These are phyloP conservation scores for Cryptoprocta ferox DNA, from an alignment of 2,797 vertebrate species.

Conservation along the genomic window DNA sequence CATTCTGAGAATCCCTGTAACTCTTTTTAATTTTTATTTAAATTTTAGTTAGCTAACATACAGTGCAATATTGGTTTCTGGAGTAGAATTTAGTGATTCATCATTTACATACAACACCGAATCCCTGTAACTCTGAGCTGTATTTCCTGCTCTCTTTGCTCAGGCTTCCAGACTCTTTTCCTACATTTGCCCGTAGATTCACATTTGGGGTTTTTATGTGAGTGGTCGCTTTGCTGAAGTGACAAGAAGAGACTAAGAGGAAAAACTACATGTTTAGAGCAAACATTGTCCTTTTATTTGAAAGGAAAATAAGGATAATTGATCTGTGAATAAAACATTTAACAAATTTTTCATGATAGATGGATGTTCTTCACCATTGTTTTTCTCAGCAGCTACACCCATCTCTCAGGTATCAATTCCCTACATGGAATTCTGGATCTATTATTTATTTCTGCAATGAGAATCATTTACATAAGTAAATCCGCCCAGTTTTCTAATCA, in stretches of 20 bases:
- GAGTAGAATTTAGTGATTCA: too few species aligned
- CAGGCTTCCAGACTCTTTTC: neutral
- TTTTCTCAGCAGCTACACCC: neutral
- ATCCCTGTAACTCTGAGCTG: neutral
- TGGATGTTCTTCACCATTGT: neutral
- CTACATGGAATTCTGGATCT: neutral
- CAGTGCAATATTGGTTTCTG: too few species aligned
- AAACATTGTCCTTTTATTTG: neutral
- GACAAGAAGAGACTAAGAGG: neutral
- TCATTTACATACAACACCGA: neutral
- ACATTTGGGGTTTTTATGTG: neutral
- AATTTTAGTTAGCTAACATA: too few species aligned
- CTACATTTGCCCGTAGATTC: neutral
- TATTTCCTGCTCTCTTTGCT: neutral
- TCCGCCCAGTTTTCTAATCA: neutral
- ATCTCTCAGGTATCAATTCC: neutral
- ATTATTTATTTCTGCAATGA: neutral
- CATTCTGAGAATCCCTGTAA: neutral
- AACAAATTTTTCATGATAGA: neutral
- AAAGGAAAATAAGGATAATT: conserved; percentile 1
- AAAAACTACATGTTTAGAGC: neutral
- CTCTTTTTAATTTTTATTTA: too few species aligned
- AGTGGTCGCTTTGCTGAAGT: neutral
- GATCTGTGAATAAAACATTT: neutral
- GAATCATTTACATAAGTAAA: neutral